phyloP scores from a whole-genome alignment of 1,140 invertebrate species.

The Galleria mellonella region DNA sequence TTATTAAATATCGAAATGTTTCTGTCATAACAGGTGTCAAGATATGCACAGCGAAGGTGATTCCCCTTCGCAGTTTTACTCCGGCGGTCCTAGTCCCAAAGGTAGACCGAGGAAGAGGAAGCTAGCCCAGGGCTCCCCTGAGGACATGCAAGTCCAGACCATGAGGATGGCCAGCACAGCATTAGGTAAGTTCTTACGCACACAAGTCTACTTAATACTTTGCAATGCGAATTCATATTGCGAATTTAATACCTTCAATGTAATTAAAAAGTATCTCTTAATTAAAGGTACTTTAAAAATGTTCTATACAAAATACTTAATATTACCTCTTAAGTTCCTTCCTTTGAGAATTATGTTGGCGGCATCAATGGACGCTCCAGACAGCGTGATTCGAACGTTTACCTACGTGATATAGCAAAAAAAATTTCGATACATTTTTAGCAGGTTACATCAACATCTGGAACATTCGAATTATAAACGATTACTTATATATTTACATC shows the following conservation, averaged over 20 bases:
- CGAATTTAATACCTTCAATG: conserved; percentile 16
- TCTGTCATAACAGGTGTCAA: conserved; percentile 39
- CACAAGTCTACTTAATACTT: too few relatives aligned
- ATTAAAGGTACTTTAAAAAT: conserved; percentile 1
- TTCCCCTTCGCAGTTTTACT: conserved; percentile 77
- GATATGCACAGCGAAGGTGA: conserved; percentile 73
- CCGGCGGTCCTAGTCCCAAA: conserved; percentile 80
- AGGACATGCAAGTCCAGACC: conserved; percentile 78
- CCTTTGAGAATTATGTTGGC: too few relatives aligned
- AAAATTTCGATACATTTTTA: too few relatives aligned
- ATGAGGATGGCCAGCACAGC: conserved; percentile 83
- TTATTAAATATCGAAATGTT: too few relatives aligned
- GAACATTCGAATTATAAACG: too few relatives aligned
- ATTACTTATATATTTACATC: too few relatives aligned
- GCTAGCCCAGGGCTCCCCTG: conserved; percentile 71
- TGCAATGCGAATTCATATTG: conserved; percentile 26
- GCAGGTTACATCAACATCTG: too few relatives aligned
- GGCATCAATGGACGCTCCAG: too few relatives aligned
- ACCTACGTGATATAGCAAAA: too few relatives aligned
- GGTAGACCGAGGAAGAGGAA: conserved; percentile 90
- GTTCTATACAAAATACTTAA: too few relatives aligned
- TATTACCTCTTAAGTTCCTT: too few relatives aligned
- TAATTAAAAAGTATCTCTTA: conserved; percentile 27
- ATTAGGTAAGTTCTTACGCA: conserved; percentile 74
- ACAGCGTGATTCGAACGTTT: too few relatives aligned